Evolutionary conservation across 2,888 invertebrate genomes (phyloP).

Genomic region (Andrena hattorfiana): DNA sequence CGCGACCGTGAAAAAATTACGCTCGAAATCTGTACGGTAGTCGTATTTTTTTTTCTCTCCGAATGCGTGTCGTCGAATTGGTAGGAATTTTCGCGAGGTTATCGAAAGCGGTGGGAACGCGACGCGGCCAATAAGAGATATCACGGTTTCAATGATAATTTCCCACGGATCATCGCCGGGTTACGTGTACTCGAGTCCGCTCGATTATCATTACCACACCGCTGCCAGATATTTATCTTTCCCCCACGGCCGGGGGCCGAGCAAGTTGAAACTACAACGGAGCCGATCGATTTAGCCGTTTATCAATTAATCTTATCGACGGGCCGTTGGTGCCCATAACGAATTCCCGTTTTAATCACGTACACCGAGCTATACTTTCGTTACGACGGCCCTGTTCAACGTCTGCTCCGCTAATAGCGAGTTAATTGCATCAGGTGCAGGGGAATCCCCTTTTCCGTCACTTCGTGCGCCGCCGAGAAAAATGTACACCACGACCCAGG

Average conservation of each 20-base stretch:
- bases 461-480: conserved; percentile 54
- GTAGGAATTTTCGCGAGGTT: conserved; percentile 26
- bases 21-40: conserved; percentile 6
- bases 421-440: conserved; percentile 78
- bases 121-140: conserved; percentile 46
- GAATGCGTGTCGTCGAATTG: neutral
- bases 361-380: conserved; percentile 71
- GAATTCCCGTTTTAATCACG: conserved; percentile 75
- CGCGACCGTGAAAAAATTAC: conserved; percentile 11
- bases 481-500: conserved; percentile 22
- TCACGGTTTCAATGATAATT: conserved; percentile 61
- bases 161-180: conserved; percentile 46
- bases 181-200: conserved; percentile 63
- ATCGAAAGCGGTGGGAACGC: conserved; percentile 15
- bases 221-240: conserved; percentile 69
- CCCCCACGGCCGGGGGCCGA: conserved; percentile 42
- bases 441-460: conserved; percentile 72
- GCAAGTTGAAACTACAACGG: conserved; percentile 68
- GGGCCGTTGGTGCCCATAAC: conserved; percentile 69
- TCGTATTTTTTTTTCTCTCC: neutral
- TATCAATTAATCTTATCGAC: conserved; percentile 80
- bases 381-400: conserved; percentile 73
- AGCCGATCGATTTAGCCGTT: conserved; percentile 73
- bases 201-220: conserved; percentile 68
- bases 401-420: conserved; percentile 77